Percentiles rank a stretch among this genome's conserved stretches.
Conservation (phyloP, 2,888 invertebrate genomes). For the Aphrophora alni region DNA sequence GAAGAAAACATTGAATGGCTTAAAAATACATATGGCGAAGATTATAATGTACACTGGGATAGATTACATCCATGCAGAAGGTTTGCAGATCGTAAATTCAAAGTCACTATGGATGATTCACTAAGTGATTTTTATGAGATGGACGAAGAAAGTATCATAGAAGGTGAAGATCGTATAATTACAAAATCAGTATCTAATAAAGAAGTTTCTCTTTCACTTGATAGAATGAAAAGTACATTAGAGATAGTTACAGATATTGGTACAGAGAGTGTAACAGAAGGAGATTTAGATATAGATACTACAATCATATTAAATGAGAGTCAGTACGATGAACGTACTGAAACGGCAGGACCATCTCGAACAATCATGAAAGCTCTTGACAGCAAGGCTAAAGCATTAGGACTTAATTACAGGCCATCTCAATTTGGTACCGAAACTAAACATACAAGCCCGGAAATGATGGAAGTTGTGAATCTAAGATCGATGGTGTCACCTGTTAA, state of each 20-base stretch:
- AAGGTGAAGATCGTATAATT: no score
- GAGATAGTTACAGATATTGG: neutral
- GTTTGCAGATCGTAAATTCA: slow-evolving; percentile 28
- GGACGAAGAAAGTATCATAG: neutral
- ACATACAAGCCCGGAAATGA: neutral
- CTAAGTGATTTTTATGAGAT: neutral
- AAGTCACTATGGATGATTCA: neutral
- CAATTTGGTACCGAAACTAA: neutral
- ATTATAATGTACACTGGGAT: slow-evolving; percentile 48
- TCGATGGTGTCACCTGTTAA: neutral
- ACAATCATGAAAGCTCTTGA: neutral
- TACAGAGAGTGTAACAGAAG: neutral
- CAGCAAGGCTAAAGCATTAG: neutral
- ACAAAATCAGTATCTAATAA: no score
- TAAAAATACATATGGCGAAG: slow-evolving; percentile 43
- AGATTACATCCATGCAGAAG: slow-evolving; percentile 24
- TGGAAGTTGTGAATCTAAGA: neutral
- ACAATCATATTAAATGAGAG: neutral
- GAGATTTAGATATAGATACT: neutral
- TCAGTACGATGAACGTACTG: neutral
- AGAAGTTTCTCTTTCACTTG: neutral
- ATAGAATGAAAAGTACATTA: neutral
- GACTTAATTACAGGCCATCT: neutral
- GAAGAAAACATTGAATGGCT: slow-evolving; percentile 43
- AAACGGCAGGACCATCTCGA: neutral